Evolutionary conservation across 2,113 vertebrate species (phyloP).

Genomic region (Chaenogobius annularis): DNA sequence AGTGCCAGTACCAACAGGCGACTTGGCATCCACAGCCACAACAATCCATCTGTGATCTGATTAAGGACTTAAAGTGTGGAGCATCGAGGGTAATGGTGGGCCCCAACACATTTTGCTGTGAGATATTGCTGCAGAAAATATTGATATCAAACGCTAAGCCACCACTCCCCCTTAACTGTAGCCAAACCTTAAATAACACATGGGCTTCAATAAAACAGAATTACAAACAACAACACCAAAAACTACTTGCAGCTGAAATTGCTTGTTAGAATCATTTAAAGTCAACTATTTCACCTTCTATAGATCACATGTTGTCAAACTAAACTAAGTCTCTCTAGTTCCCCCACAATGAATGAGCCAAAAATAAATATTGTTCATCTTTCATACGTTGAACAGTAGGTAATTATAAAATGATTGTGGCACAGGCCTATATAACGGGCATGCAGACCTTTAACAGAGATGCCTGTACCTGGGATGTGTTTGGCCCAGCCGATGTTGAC

Average conservation of each 20-base stretch:
- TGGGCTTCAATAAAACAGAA: no score
- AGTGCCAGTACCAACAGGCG: slow-evolving; percentile 23
- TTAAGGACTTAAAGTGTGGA: slow-evolving; percentile 54
- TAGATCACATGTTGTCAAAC: background rate
- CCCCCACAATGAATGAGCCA: no score
- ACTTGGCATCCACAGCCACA: slow-evolving; percentile 53
- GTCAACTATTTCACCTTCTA: no score
- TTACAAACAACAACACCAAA: no score
- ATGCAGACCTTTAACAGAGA: background rate
- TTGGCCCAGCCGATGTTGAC: slow-evolving; percentile 99
- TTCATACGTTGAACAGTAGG: no score
- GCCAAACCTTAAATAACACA: no score
- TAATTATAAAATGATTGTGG: no score
- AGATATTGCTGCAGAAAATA: background rate
- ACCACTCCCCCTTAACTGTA: no score
- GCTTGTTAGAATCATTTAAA: no score
- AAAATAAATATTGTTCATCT: background rate
- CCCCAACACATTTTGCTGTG: background rate
- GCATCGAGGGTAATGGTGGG: background rate
- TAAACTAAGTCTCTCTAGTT: background rate
- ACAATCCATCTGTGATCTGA: slow-evolving; percentile 62
- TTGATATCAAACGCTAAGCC: no score
- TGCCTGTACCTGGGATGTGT: slow-evolving; percentile 90
- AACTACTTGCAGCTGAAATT: no score
- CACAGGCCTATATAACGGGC: background rate